A percentile compares a stretch with the other conserved stretches of the same genome.
phyloP scores from a whole-genome alignment of 2,888 invertebrate species.

The Meiosimyza platycephala region DNA sequence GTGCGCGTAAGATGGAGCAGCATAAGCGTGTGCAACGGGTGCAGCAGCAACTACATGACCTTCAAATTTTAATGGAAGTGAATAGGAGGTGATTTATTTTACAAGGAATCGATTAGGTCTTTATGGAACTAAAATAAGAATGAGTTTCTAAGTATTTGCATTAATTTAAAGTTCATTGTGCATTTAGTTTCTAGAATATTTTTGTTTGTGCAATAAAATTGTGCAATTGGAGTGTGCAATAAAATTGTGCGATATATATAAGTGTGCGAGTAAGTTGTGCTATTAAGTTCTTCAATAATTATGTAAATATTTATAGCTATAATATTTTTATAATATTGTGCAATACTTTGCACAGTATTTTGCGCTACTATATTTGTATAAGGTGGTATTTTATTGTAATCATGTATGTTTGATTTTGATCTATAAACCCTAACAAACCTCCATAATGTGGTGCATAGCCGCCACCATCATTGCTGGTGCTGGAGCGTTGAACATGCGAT shows the following conservation, averaged over 20 bases:
- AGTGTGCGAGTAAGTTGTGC: not conserved
- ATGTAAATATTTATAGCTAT: too few relatives aligned
- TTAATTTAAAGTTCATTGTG: slow-evolving; percentile 6
- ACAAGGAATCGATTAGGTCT: too few relatives aligned
- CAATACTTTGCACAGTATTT: not conserved
- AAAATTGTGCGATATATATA: not conserved
- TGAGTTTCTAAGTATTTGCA: slow-evolving; percentile 5
- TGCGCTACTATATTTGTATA: not conserved
- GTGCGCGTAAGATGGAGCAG: slow-evolving; percentile 37
- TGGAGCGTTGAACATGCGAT: slow-evolving; percentile 65
- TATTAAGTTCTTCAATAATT: too few relatives aligned
- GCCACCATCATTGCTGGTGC: slow-evolving; percentile 65
- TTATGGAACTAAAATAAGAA: not conserved
- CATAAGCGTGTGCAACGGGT: slow-evolving; percentile 52
- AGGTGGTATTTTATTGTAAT: not conserved
- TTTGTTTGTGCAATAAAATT: not conserved
- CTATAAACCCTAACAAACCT: slow-evolving; percentile 45
- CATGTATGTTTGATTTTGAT: not conserved
- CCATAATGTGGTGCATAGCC: slow-evolving; percentile 58
- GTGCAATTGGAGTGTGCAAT: slow-evolving; percentile 6
- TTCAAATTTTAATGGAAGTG: slow-evolving; percentile 37
- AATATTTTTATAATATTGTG: too few relatives aligned
- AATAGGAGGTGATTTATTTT: too few relatives aligned
- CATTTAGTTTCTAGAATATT: not conserved
- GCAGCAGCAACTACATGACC: slow-evolving; percentile 56